phyloP scores from a whole-genome alignment of 2,888 invertebrate species.

The Deilephila porcellus region DNA sequence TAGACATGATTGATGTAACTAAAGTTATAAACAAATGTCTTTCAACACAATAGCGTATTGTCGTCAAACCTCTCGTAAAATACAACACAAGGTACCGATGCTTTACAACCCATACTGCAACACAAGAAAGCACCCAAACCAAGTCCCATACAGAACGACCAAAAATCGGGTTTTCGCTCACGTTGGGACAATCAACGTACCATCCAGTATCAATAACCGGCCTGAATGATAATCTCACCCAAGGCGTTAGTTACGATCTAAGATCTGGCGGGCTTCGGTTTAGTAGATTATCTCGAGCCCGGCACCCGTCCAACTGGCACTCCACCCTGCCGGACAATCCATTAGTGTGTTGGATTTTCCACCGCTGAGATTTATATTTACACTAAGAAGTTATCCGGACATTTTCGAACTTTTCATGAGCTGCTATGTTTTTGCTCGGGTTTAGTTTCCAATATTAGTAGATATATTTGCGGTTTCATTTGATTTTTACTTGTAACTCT shows the following conservation, averaged over 20 bases:
- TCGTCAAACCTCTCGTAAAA: too few relatives aligned
- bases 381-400: slow-evolving; percentile 17
- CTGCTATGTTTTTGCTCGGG: neutral
- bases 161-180: neutral
- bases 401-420: neutral
- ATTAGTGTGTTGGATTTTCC: slow-evolving; percentile 71
- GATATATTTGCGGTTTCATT: too few relatives aligned
- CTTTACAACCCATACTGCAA: too few relatives aligned
- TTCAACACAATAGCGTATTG: too few relatives aligned
- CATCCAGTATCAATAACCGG: slow-evolving; percentile 12
- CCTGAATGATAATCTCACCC: slow-evolving; percentile 56
- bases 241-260: slow-evolving; percentile 53
- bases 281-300: slow-evolving; percentile 73
- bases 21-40: too few relatives aligned
- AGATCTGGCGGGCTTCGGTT: slow-evolving; percentile 56
- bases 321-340: slow-evolving; percentile 68
- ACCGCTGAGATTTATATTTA: slow-evolving; percentile 28
- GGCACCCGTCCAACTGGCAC: slow-evolving; percentile 76
- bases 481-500: too few relatives aligned
- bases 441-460: neutral
- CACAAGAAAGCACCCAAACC: too few relatives aligned
- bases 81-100: too few relatives aligned
- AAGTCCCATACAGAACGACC: too few relatives aligned
- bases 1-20: too few relatives aligned
- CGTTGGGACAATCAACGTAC: slow-evolving; percentile 1